Base-by-base conservation (phyloP, 1,140 invertebrate genomes). In the Propsilocerus akamusi region DNA sequence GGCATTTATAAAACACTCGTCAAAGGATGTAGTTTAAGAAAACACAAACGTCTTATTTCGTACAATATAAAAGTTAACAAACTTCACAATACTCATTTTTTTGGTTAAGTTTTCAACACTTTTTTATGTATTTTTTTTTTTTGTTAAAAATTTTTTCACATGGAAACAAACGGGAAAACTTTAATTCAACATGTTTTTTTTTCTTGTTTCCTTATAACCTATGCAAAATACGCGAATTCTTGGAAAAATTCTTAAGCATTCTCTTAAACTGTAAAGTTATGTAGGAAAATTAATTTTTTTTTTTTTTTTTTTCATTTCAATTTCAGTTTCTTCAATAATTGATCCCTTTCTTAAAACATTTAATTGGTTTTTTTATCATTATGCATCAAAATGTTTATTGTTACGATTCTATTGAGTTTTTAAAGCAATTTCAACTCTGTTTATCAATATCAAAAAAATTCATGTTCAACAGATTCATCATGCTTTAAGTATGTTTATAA, bases 11-110 rank as follows among this genome's bases (percentile, higher is more conserved):
- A n/a, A n/a, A n/a, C n/a, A n/a, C n/a, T n/a, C n/a, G n/a, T n/a
- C n/a, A n/a, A n/a, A n/a, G n/a, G n/a, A n/a, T n/a, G 28, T 3
- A 30, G 28, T 5, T 20, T 41, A 20, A 41, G 22, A 30, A 41
- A 41, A 41, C 34, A 41, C 34, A 41, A 41, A 41, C 34, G 22
- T 41, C 34, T 41, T 41, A 41, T 20, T 14, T 41, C n/a, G n/a
- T 41, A 41, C 34, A 41, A 41, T 41, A 41, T 41, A 41, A 41
- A 41, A n/a, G n/a, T n/a, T n/a, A n/a, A n/a, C n/a, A n/a, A 41
- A 41, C 34, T 41, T 41, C 34, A 41, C 34, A 41, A 41, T 41
- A 20, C 17, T 37, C 14, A 3, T 37, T 41, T 41, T 41, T 41
- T 41, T n/a, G 34, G 34, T 41, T 17, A 41, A 41, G 34, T 41